Conservation (phyloP, 2,797 vertebrate species). For the Molossus alvarezi region DNA sequence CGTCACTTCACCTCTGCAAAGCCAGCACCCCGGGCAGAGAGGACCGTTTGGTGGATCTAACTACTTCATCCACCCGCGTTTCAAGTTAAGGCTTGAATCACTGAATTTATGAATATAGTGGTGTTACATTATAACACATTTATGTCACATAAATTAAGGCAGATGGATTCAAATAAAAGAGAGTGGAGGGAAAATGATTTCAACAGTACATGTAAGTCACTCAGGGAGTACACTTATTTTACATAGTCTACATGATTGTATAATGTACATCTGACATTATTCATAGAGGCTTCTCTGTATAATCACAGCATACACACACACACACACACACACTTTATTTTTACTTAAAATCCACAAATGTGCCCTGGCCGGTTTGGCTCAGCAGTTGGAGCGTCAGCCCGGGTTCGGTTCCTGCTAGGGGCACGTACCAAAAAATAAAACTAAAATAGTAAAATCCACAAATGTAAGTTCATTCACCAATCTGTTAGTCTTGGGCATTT, state of each 20-base stretch:
- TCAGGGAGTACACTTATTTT: background rate
- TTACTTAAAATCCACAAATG: constrained; percentile 40
- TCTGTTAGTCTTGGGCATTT: background rate
- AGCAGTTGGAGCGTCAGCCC: too few relatives aligned
- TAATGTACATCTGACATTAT: background rate
- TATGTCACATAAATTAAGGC: background rate
- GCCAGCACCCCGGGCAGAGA: background rate
- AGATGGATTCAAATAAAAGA: background rate
- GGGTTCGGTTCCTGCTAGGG: too few relatives aligned
- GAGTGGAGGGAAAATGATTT: background rate
- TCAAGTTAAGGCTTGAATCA: background rate
- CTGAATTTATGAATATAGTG: background rate
- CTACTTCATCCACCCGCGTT: background rate
- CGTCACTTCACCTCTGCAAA: background rate
- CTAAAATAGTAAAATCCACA: background rate
- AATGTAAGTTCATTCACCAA: constrained; percentile 39
- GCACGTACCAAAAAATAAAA: too few relatives aligned
- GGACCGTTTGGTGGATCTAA: background rate
- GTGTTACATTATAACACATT: background rate
- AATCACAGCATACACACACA: background rate
- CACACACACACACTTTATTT: background rate
- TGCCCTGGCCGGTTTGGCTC: too few relatives aligned
- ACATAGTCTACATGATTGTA: background rate
- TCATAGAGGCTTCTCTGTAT: background rate
- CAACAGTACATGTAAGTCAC: background rate